Percentiles rank a stretch among this genome's conserved stretches.
phyloP scores from a whole-genome alignment of 1,140 invertebrate genomes.

The Euglossa dilemma region DNA sequence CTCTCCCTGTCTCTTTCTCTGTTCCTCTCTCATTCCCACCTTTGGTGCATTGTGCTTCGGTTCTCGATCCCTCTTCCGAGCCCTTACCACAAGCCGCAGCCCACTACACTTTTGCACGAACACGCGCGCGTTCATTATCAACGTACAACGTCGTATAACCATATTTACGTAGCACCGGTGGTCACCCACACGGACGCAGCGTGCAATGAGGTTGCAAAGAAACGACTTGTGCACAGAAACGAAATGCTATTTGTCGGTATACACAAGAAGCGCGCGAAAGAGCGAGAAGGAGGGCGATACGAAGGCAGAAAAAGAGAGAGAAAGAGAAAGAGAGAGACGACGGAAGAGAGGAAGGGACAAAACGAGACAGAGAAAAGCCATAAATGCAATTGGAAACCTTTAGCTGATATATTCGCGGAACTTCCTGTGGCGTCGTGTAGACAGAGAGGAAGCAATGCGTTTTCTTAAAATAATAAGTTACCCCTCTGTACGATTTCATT shows the following conservation, averaged over 20 bases:
- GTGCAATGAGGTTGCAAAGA: slow-evolving; percentile 60
- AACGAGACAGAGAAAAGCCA: slow-evolving; percentile 33
- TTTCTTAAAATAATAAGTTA: slow-evolving; percentile 26
- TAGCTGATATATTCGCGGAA: slow-evolving; percentile 51
- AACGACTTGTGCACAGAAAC: slow-evolving; percentile 63
- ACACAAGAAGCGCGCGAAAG: slow-evolving; percentile 4
- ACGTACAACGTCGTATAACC: slow-evolving; percentile 55
- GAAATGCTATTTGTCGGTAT: slow-evolving; percentile 65
- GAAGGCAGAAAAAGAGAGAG: neutral
- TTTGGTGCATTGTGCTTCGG: slow-evolving; percentile 45
- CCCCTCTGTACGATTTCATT: slow-evolving; percentile 2
- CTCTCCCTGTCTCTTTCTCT: neutral
- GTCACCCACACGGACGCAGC: slow-evolving; percentile 45
- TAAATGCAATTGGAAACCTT: slow-evolving; percentile 66
- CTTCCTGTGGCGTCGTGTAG: neutral
- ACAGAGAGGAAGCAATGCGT: slow-evolving; percentile 6
- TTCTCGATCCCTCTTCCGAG: slow-evolving; percentile 51
- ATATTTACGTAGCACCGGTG: slow-evolving; percentile 58
- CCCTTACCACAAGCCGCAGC: slow-evolving; percentile 64
- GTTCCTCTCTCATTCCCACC: slow-evolving; percentile 19
- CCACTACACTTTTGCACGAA: slow-evolving; percentile 64
- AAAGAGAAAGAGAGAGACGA: neutral
- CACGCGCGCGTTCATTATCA: slow-evolving; percentile 62
- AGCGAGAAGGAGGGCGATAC: neutral
- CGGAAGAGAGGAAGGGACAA: neutral